Conservation (phyloP, 2,797 vertebrate genomes). For the Pampus argenteus region DNA sequence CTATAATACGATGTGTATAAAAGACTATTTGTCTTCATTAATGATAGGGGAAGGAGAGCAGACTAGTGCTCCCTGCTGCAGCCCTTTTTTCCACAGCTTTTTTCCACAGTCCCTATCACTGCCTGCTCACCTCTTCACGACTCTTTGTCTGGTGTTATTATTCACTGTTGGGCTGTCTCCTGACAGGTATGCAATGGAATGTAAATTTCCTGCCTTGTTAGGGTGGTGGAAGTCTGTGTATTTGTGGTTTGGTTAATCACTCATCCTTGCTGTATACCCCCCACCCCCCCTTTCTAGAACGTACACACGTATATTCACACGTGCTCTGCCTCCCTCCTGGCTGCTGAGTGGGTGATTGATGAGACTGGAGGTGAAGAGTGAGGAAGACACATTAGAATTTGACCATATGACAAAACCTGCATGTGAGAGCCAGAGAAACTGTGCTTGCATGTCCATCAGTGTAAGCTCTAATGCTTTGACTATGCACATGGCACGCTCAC, state of each 20-base stretch:
- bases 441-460: conserved; percentile 17
- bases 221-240: conserved; percentile 75
- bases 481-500: conserved; percentile 27
- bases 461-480: conserved; percentile 24
- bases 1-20: conserved; percentile 52
- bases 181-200: conserved; percentile 82
- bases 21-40: conserved; percentile 78
- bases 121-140: conserved; percentile 54
- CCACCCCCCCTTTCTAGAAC: background rate
- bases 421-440: conserved; percentile 6
- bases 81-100: conserved; percentile 45
- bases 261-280: conserved; percentile 57
- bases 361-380: conserved; percentile 62
- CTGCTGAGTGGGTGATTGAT: conserved; percentile 75
- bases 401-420: conserved; percentile 46
- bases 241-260: conserved; percentile 80
- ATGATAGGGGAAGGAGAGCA: conserved; percentile 51
- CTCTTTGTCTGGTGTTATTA: conserved; percentile 69
- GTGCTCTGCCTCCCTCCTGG: conserved; percentile 19
- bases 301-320: conserved; percentile 16
- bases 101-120: conserved; percentile 46
- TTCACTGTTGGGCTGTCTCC: conserved; percentile 72
- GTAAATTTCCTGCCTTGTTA: conserved; percentile 82
- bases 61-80: conserved; percentile 44
- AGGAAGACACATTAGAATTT: conserved; percentile 65